A percentile compares a stretch with the other conserved stretches of the same genome.
phyloP scores from a whole-genome alignment of 2,888 invertebrate species.

The Drosophila helvetica region DNA sequence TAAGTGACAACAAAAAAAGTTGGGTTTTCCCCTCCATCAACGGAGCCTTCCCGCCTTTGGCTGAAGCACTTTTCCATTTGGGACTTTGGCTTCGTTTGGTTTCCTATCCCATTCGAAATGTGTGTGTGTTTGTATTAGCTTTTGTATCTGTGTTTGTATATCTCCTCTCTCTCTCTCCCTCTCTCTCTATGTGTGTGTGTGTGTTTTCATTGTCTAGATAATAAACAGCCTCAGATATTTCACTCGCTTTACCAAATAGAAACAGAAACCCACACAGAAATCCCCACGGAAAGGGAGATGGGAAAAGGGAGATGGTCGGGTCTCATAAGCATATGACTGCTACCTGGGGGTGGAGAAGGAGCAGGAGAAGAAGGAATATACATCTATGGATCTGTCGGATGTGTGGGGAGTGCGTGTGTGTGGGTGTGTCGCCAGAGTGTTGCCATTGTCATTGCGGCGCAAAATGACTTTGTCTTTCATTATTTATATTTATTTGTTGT shows the following conservation, averaged over 20 bases:
- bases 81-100: slow-evolving; percentile 10
- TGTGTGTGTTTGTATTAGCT: slow-evolving; percentile 8
- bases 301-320: background rate
- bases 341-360: slow-evolving; percentile 3
- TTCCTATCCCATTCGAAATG: background rate
- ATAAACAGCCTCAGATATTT: slow-evolving; percentile 50
- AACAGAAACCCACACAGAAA: background rate
- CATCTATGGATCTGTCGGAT: background rate
- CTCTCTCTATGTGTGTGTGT: slow-evolving; percentile 27
- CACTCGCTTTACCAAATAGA: slow-evolving; percentile 16
- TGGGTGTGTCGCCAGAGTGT: slow-evolving; percentile 11
- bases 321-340: slow-evolving; percentile 28
- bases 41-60: background rate
- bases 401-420: background rate
- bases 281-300: slow-evolving; percentile 3
- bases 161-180: slow-evolving; percentile 3
- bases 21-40: background rate
- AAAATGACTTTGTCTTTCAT: slow-evolving; percentile 69
- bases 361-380: background rate
- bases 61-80: background rate
- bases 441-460: slow-evolving; percentile 51
- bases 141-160: slow-evolving; percentile 27
- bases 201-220: slow-evolving; percentile 56
- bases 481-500: slow-evolving; percentile 75
- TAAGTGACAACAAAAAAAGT: background rate